Evolutionary conservation across 1,140 invertebrate species (phyloP), one percentile per base, ranked within the genome.

Genomic region (Phymastichus coffea): DNA sequence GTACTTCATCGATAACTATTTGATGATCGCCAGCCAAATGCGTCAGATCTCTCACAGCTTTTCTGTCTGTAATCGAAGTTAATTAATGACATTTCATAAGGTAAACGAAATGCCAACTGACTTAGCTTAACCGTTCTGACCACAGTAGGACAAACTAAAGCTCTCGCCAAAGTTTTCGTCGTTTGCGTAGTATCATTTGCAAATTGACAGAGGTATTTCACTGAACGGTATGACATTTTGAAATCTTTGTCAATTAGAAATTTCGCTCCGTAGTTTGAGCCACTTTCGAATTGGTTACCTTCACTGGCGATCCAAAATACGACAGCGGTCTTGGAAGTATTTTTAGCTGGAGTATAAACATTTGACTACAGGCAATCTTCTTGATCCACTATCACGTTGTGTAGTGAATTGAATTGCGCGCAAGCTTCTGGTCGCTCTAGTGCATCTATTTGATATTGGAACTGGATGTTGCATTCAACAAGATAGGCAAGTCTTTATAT

Each of bases 221-320:
- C 90, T 93, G 75, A 88, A 84, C 0, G 91, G 86, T 40, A 94
- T 87, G 6, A 87, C 91, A 43, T 85, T 43, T 15, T 43, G 40
- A 43, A 77, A 40, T 87, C 79, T 40, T 82, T 78, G 55, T 84
- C 81, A 75, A 89, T 79, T 1, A 89, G 69, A 66, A 84, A 86
- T 51, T 85, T 82, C 1, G 84, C 80, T 55, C 79, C 68, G 70
- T 80, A 68, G 17, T 61, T 61, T 23, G 61, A 76, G 71, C 38
- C 75, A 62, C 70, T 76, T 48, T 83, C 83, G 63, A 61, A 74
- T 14, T 14, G 15, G 15, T 8, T 8, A 41, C 15, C 38, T 8
- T 74, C 75, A 25, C 75, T 75, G 17, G 76, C 73, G 3, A 77
- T 74, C 66, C 71, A 79, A 55, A 73, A 69, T 12, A 77, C 55